Conservation (phyloP, 2,113 vertebrate species). For the Lamprologus tigripictilis region DNA sequence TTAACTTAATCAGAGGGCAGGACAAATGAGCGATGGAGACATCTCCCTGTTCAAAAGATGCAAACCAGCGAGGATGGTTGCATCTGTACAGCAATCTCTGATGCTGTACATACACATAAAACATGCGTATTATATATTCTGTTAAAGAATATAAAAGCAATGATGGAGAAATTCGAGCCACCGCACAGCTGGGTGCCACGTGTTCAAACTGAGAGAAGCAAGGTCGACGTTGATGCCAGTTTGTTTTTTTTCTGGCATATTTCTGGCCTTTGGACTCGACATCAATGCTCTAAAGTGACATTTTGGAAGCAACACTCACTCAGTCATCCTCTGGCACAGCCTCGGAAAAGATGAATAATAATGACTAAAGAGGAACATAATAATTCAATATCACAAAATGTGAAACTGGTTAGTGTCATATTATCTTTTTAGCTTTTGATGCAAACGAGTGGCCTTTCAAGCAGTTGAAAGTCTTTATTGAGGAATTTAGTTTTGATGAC, state of each 20-base stretch:
- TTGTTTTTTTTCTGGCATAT: neutral
- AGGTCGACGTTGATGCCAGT: neutral
- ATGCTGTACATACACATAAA: neutral
- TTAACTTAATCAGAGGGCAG: neutral
- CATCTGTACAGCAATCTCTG: neutral
- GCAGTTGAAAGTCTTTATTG: neutral
- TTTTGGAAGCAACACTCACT: neutral
- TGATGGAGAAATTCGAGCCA: neutral
- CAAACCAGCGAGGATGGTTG: neutral
- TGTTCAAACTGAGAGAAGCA: neutral
- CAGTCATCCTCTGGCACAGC: neutral
- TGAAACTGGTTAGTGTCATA: neutral
- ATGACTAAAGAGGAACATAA: neutral
- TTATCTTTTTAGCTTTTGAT: neutral
- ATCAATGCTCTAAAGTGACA: neutral
- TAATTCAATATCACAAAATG: neutral
- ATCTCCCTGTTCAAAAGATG: neutral
- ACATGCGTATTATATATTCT: neutral
- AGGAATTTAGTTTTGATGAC: neutral
- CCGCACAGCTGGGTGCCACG: neutral
- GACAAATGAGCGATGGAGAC: neutral
- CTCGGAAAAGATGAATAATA: neutral
- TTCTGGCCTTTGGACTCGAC: neutral
- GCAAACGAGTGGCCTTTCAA: neutral
- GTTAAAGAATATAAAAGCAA: neutral